Evolutionary conservation across 2,113 vertebrate species (phyloP).

Genomic region (Zingel zingel): DNA sequence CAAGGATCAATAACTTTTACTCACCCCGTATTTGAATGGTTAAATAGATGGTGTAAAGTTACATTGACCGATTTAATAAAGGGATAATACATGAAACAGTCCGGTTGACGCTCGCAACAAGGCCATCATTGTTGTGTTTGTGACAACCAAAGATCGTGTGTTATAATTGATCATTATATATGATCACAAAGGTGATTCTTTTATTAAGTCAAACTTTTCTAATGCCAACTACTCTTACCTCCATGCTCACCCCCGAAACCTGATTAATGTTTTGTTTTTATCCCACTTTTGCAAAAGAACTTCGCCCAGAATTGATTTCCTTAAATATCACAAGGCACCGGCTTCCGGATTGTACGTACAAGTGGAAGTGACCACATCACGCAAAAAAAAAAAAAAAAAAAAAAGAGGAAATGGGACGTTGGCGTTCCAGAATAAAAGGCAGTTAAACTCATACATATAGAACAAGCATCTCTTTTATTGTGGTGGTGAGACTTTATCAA

Average conservation of each 20-base stretch:
- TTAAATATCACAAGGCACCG: constrained; percentile 77
- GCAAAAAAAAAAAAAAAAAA: constrained; percentile 11
- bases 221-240: constrained; percentile 81
- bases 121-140: constrained; percentile 48
- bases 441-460: too few relatives aligned
- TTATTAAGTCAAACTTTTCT: constrained; percentile 35
- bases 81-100: neutral
- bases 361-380: constrained; percentile 72
- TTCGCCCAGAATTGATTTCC: constrained; percentile 78
- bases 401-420: neutral
- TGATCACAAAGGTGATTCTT: constrained; percentile 23
- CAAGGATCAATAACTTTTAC: neutral
- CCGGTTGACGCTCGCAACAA: constrained; percentile 6
- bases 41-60: neutral
- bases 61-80: neutral
- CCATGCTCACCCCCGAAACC: constrained; percentile 80
- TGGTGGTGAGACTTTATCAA: too few relatives aligned
- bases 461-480: fast-evolving
- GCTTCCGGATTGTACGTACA: constrained; percentile 72
- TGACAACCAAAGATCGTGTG: constrained; percentile 50
- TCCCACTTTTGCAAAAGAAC: constrained; percentile 71
- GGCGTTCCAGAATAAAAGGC: constrained; percentile 43
- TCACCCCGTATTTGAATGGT: neutral
- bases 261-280: constrained; percentile 60
- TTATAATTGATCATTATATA: constrained; percentile 2